These are phyloP conservation scores for Aurelia aurita DNA, from an alignment of 30 jellyfish, hydroid and myxozoan genomes.

Conservation along the genomic window DNA sequence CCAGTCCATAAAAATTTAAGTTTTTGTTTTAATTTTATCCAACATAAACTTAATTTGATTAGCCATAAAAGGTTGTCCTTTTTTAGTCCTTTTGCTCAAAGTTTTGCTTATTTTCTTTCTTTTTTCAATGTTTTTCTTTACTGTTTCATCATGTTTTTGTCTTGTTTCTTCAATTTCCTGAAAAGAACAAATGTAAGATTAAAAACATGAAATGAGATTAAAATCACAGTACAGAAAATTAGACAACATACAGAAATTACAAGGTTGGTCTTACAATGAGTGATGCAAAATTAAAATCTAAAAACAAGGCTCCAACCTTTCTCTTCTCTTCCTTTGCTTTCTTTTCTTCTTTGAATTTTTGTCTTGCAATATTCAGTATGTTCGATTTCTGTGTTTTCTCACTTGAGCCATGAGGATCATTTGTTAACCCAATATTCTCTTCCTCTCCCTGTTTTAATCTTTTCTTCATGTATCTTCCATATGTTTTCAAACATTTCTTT, in stretches of 20 bases:
- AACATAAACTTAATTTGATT: slow-evolving; percentile 58
- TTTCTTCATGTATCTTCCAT: slow-evolving; percentile 35
- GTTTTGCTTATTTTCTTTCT: slow-evolving; percentile 63
- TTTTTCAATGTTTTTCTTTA: slow-evolving; percentile 57
- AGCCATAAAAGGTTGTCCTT: slow-evolving; percentile 91
- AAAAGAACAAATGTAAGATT: neutral
- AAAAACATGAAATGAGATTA: too few relatives aligned
- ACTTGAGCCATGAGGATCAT: neutral
- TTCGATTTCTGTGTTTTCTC: slow-evolving; percentile 3
- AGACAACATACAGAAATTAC: too few relatives aligned
- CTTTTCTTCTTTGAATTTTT: slow-evolving; percentile 30
- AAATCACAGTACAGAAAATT: too few relatives aligned
- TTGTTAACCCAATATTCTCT: neutral
- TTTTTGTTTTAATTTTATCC: slow-evolving; percentile 42
- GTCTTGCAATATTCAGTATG: slow-evolving; percentile 24
- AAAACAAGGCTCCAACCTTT: slow-evolving; percentile 10
- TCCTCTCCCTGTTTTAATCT: neutral
- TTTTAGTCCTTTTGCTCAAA: slow-evolving; percentile 63
- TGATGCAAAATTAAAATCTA: too few relatives aligned
- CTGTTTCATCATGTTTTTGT: slow-evolving; percentile 41
- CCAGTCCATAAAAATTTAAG: neutral
- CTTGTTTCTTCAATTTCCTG: slow-evolving; percentile 79
- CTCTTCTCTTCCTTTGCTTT: slow-evolving; percentile 16
- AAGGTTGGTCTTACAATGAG: too few relatives aligned
- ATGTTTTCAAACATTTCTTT: slow-evolving; percentile 51